phyloP scores from a whole-genome alignment of 2,797 vertebrate genomes.

The Eremophila alpestris region DNA sequence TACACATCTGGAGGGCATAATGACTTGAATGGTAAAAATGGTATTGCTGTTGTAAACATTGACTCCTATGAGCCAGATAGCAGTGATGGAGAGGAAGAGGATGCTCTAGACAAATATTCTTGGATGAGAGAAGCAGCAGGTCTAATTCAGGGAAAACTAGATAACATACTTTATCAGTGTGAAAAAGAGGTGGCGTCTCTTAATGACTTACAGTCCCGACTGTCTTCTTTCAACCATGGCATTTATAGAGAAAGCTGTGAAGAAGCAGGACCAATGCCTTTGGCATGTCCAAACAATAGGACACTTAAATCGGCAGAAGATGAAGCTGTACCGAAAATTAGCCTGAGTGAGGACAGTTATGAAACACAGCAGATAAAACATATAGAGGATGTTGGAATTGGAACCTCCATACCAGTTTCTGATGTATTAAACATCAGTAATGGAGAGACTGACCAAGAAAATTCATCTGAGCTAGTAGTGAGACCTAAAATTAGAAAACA shows the following conservation, averaged over 20 bases:
- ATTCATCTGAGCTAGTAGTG: slow-evolving; percentile 78
- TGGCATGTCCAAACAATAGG: neutral
- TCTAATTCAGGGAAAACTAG: slow-evolving; percentile 59
- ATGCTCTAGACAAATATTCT: slow-evolving; percentile 1
- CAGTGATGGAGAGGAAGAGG: slow-evolving; percentile 72
- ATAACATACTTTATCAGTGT: slow-evolving; percentile 61
- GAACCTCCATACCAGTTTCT: neutral
- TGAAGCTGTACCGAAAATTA: slow-evolving; percentile 10
- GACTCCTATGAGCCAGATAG: slow-evolving; percentile 77
- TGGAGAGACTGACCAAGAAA: slow-evolving; percentile 25
- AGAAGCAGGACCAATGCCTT: slow-evolving; percentile 42
- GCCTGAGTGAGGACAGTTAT: neutral
- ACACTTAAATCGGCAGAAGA: slow-evolving; percentile 38
- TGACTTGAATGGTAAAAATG: slow-evolving; percentile 50
- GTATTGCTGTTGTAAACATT: slow-evolving; percentile 73
- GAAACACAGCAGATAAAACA: slow-evolving; percentile 33
- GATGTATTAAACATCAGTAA: slow-evolving; percentile 30
- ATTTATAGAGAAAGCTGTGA: slow-evolving; percentile 48
- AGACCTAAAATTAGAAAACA: slow-evolving; percentile 83
- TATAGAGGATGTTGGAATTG: neutral
- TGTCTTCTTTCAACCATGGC: neutral
- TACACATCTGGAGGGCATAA: neutral
- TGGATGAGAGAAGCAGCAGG: slow-evolving; percentile 27
- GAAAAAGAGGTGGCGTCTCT: slow-evolving; percentile 55
- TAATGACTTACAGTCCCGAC: slow-evolving; percentile 25